A percentile compares a stretch with the other conserved stretches of the same genome.
Evolutionary conservation across 2,888 invertebrate species (phyloP).

Genomic region (Arenicola marina): DNA sequence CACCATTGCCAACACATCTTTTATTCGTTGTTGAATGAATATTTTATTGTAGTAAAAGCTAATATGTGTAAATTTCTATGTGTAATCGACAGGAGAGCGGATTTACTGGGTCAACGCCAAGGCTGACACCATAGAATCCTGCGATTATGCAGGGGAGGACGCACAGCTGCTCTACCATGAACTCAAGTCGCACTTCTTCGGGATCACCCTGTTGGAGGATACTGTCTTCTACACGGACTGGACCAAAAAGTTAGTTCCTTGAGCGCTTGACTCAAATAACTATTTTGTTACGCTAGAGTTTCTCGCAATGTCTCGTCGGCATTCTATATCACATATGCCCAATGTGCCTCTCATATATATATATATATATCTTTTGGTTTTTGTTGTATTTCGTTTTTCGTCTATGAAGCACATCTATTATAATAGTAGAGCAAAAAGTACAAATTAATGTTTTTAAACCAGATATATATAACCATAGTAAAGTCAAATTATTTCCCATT

Average conservation of each 20-base stretch:
- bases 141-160: slow-evolving; percentile 34
- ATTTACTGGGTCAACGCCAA: slow-evolving; percentile 53
- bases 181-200: slow-evolving; percentile 48
- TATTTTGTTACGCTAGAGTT: not conserved
- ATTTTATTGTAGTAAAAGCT: not conserved
- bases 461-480: too few species aligned
- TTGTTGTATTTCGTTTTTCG: not conserved
- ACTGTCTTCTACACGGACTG: slow-evolving; percentile 51
- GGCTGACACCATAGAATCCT: slow-evolving; percentile 41
- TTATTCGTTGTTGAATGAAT: not conserved
- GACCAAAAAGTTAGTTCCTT: slow-evolving; percentile 50
- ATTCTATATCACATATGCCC: too few species aligned
- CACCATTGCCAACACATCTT: too few species aligned
- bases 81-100: slow-evolving; percentile 34
- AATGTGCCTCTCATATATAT: too few species aligned
- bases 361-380: not conserved
- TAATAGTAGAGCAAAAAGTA: too few species aligned
- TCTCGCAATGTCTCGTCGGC: too few species aligned
- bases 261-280: not conserved
- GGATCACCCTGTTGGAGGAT: slow-evolving; percentile 40
- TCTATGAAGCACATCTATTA: not conserved
- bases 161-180: slow-evolving; percentile 37
- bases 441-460: too few species aligned
- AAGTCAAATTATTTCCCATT: too few species aligned
- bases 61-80: not conserved